phyloP scores from a whole-genome alignment of 2,888 invertebrate species.

The Drosophila maculinotata region DNA sequence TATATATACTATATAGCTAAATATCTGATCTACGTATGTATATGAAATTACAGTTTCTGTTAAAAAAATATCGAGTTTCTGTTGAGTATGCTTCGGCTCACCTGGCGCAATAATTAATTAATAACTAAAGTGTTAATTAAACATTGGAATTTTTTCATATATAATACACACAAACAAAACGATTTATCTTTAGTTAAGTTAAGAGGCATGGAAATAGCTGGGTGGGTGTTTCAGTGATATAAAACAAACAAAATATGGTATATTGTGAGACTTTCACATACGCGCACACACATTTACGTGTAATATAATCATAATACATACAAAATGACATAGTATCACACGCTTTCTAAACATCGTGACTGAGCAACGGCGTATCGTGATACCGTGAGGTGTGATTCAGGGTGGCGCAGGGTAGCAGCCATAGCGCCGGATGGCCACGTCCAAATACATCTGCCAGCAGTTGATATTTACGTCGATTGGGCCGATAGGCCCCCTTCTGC shows the following conservation, averaged over 20 bases:
- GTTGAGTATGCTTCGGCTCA: constrained; percentile 49
- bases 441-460: constrained; percentile 92
- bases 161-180: constrained; percentile 55
- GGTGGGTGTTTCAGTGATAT: constrained; percentile 9
- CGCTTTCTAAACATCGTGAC: constrained; percentile 83
- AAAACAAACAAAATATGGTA: constrained; percentile 15
- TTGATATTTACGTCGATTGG: constrained; percentile 88
- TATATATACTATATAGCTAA: constrained; percentile 36
- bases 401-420: constrained; percentile 90
- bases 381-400: constrained; percentile 84
- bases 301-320: constrained; percentile 35
- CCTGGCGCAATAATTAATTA: constrained; percentile 30
- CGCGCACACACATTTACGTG: background rate
- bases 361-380: constrained; percentile 84
- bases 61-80: constrained; percentile 51
- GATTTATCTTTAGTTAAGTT: constrained; percentile 16
- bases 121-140: constrained; percentile 56
- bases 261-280: constrained; percentile 1
- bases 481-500: constrained; percentile 88
- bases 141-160: constrained; percentile 49
- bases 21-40: constrained; percentile 40
- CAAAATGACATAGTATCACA: constrained; percentile 35
- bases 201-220: constrained; percentile 19
- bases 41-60: constrained; percentile 40
- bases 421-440: constrained; percentile 89